phyloP scores from a whole-genome alignment of 2,797 vertebrate genomes.

The Tachyglossus aculeatus region DNA sequence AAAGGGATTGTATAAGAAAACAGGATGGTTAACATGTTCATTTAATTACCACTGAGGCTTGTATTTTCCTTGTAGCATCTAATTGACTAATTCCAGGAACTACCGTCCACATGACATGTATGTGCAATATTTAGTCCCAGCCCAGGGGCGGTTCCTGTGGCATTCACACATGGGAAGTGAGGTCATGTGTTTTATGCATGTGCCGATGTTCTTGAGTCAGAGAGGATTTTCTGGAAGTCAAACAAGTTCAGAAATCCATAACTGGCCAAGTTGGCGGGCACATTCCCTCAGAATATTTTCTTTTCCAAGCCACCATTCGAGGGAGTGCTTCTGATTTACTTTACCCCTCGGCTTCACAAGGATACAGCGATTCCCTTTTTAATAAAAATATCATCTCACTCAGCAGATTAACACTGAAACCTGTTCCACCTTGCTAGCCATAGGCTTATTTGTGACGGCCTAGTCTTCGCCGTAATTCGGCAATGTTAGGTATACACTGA shows the following conservation, averaged over 20 bases:
- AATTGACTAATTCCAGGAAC: background rate
- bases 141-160: background rate
- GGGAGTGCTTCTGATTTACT: constrained; percentile 35
- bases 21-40: too few species aligned
- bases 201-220: background rate
- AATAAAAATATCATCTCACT: constrained; percentile 38
- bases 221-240: constrained; percentile 3
- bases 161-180: background rate
- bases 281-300: constrained; percentile 6
- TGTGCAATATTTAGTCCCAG: background rate
- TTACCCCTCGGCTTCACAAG: constrained; percentile 32
- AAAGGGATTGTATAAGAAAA: too few species aligned
- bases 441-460: constrained; percentile 28
- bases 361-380: constrained; percentile 36
- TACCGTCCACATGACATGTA: background rate
- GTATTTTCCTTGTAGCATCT: background rate
- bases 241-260: constrained; percentile 3
- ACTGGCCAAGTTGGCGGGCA: constrained; percentile 6
- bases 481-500: constrained; percentile 36
- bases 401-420: constrained; percentile 40
- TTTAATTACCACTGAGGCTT: background rate
- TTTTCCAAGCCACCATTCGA: constrained; percentile 24
- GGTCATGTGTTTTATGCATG: background rate
- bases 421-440: constrained; percentile 59
- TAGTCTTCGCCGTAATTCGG: constrained; percentile 57